These are phyloP conservation scores for Catagonus wagneri DNA, from an alignment of 2,113 vertebrate genomes.

Conservation along the genomic window DNA sequence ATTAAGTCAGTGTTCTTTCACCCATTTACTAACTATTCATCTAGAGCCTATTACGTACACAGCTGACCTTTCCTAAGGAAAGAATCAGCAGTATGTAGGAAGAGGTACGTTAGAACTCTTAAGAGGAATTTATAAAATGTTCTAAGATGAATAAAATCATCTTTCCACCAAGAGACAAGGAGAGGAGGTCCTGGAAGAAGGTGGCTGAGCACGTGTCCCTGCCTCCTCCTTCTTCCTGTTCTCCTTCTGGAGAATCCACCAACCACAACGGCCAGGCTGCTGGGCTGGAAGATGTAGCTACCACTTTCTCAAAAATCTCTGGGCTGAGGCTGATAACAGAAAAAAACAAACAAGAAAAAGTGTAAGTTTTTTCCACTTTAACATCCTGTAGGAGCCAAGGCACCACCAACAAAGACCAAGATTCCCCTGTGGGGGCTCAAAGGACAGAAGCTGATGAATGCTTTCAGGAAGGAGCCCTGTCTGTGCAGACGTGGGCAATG, in stretches of 20 bases:
- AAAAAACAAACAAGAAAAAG: not conserved
- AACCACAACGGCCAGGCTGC: not conserved
- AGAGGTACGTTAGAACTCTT: not conserved
- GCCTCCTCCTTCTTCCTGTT: not conserved
- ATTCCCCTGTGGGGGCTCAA: not conserved
- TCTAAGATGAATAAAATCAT: conserved; percentile 1
- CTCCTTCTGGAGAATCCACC: not conserved
- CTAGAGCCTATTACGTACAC: not conserved
- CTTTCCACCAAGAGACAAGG: not conserved
- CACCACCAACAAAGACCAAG: not conserved
- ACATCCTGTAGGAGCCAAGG: not conserved
- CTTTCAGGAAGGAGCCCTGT: not conserved
- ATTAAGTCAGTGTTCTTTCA: not conserved
- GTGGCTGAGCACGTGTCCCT: not conserved
- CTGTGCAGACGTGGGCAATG: not conserved
- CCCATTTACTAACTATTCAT: not conserved
- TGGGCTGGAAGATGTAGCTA: not conserved
- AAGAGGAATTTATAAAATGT: not conserved
- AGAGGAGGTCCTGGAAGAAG: not conserved
- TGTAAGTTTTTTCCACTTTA: not conserved
- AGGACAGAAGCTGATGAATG: not conserved
- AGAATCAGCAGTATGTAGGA: not conserved
- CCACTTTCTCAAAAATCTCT: not conserved
- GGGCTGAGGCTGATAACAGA: not conserved
- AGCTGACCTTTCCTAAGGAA: not conserved